Percentiles rank a stretch among this genome's conserved stretches.
These are phyloP conservation scores for Drosophila limbata DNA, from an alignment of 2,888 invertebrate species.

Conservation along the genomic window DNA sequence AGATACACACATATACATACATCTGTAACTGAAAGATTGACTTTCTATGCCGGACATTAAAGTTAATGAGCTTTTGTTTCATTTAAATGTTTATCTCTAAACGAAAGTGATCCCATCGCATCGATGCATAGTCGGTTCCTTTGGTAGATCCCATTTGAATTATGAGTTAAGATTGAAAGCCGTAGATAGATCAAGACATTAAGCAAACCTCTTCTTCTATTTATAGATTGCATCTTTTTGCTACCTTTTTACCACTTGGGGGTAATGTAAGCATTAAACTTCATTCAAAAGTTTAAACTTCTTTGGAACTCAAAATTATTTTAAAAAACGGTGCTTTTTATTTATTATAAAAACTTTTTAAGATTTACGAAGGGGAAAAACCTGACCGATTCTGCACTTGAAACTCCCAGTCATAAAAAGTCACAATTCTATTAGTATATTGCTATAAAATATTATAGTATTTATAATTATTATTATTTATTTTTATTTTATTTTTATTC, in stretches of 20 bases:
- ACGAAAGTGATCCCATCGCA: constrained; percentile 34
- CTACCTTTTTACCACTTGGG: background rate
- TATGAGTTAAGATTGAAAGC: constrained; percentile 15
- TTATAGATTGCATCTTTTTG: no score
- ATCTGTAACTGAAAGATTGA: constrained; percentile 18
- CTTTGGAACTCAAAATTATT: background rate
- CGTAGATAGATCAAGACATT: background rate
- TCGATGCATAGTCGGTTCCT: constrained; percentile 18
- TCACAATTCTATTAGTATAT: no score
- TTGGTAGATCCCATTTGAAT: constrained; percentile 12
- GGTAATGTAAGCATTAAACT: background rate
- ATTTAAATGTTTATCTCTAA: constrained; percentile 55
- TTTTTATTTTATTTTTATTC: no score
- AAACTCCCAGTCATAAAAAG: no score
- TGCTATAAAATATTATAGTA: no score
- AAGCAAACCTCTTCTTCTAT: background rate
- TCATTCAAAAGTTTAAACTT: background rate
- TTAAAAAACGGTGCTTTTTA: no score
- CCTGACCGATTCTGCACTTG: no score
- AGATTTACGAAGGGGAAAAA: no score
- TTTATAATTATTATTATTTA: no score
- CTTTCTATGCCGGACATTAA: constrained; percentile 54
- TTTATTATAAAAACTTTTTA: no score
- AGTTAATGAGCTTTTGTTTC: constrained; percentile 70
- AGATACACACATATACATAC: constrained; percentile 16